Conservation (phyloP, 2,113 vertebrate genomes). For the Poeciliopsis prolifica region DNA sequence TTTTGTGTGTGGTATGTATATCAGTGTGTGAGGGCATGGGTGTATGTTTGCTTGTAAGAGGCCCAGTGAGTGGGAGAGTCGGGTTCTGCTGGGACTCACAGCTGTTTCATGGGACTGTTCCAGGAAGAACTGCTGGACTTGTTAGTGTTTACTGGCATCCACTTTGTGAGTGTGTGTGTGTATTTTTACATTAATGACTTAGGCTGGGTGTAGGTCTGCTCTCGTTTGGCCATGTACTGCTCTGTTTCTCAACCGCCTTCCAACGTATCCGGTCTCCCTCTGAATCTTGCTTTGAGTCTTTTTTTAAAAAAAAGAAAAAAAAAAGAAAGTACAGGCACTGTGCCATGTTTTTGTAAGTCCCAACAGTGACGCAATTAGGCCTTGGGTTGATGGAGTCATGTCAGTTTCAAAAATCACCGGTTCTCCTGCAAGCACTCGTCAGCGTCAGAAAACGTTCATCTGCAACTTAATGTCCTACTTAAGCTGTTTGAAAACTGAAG, state of each 20-base stretch:
- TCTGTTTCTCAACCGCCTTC: constrained; percentile 34
- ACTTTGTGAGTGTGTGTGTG: constrained; percentile 51
- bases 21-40: constrained; percentile 64
- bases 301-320: neutral
- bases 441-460: neutral
- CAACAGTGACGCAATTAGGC: neutral
- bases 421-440: neutral
- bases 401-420: neutral
- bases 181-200: constrained; percentile 27
- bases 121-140: constrained; percentile 75
- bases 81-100: constrained; percentile 77
- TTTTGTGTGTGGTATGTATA: constrained; percentile 46
- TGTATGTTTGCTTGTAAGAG: constrained; percentile 67
- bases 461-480: neutral
- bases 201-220: constrained; percentile 60
- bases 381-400: neutral
- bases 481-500: neutral
- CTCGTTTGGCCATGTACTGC: constrained; percentile 26
- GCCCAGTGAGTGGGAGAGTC: constrained; percentile 72
- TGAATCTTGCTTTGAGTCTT: constrained; percentile 16
- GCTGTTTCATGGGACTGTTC: constrained; percentile 76
- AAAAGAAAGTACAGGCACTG: neutral
- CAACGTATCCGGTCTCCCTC: constrained; percentile 29
- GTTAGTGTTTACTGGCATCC: constrained; percentile 78
- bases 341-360: constrained; percentile 1